Evolutionary conservation across 2,113 vertebrate genomes (phyloP), one percentile per base, ranked within the genome.

Genomic region (Pandion haliaetus): DNA sequence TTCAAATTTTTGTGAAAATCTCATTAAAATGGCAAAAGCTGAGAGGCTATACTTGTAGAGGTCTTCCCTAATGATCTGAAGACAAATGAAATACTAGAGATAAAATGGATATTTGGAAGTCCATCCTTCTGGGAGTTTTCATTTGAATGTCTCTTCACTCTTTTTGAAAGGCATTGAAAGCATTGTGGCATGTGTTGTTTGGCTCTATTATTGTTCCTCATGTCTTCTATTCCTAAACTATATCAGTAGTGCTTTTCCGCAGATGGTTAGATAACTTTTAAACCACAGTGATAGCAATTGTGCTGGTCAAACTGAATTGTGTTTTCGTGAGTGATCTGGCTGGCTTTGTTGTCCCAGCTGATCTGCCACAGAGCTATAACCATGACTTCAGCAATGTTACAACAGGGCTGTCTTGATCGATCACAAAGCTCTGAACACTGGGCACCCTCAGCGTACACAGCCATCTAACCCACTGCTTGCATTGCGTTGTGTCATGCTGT

Each of bases 401-500:
- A 61, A 42, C 34, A 44, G 38, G 63, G 47, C 61, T 82, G 28
- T 49, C 38, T 55, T 38, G 57, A 26, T 44, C 3, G 8, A 31
- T 81, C 2, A 0, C 40, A 61, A 61, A 83, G 20, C 58, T 86
- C 40, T 65, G 36, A 65, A 14, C 8, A 4, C 12, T 2, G 14
- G 28, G 6, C 19, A 49, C 38, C 36, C 15, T 74, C n/a, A 25
- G 52, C 24, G 5, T 9, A 16, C 7, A 3, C 10, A 26, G 58
- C 11, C 12, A 44, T 63, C 57, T 52, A 50, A 17, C 47, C 23
- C 23, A 3, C 23, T 55, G 66, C 57, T 79, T 70, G 14, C 0
- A 0, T 11, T 8, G 47, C 6, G 16, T 50, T 6, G 45, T 12
- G 20, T 66, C 32, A 24, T 1, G 0, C 57, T 54, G 14, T 55